Percentiles rank a stretch among this genome's conserved stretches.
Conservation (phyloP, 2,113 vertebrate genomes). For the Hippotragus niger region DNA sequence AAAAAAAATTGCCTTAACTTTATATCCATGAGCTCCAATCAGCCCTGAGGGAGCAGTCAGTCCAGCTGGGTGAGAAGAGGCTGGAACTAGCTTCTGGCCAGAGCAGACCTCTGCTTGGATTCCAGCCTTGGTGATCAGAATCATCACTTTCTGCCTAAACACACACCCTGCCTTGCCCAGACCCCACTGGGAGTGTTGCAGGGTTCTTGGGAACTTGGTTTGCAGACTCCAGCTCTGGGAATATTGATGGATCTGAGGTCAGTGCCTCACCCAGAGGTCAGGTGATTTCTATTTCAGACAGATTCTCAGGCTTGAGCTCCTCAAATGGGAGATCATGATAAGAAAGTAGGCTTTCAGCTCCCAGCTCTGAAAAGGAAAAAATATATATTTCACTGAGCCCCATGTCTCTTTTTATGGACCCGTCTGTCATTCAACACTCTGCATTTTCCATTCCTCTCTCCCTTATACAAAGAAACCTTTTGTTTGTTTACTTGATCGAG, state of each 20-base stretch:
- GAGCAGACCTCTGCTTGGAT: neutral
- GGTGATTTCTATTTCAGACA: neutral
- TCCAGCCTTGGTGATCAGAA: neutral
- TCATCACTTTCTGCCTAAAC: neutral
- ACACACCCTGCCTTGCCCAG: too few species aligned
- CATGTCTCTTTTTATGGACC: neutral
- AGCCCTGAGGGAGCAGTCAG: neutral
- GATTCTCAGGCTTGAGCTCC: neutral
- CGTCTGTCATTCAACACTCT: neutral
- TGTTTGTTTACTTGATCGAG: slow-evolving; percentile 13
- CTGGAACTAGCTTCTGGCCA: too few species aligned
- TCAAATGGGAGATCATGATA: neutral
- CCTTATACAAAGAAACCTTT: slow-evolving; percentile 9
- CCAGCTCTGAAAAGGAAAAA: neutral
- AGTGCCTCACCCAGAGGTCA: neutral
- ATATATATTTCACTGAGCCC: neutral
- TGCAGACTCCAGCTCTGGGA: neutral
- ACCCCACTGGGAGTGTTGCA: neutral
- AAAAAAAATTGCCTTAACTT: neutral
- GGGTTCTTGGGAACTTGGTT: neutral
- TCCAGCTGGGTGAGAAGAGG: neutral
- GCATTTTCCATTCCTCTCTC: neutral
- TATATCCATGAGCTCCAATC: neutral
- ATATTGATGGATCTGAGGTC: neutral
- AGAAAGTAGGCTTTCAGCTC: neutral